Conservation (phyloP, 2,888 invertebrate species). For the Dendrolimus pini region DNA sequence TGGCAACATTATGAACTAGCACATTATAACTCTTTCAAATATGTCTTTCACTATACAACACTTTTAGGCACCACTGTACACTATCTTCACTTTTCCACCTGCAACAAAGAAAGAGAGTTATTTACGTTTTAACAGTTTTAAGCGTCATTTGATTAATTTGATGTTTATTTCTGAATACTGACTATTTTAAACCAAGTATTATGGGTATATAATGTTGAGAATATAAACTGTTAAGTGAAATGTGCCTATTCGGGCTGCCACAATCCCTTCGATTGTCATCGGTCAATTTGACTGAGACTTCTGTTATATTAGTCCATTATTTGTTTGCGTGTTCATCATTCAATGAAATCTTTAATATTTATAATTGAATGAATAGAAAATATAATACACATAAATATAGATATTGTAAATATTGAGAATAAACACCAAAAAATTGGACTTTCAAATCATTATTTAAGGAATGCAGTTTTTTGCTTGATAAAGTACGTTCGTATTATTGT, state of each 20-base stretch:
- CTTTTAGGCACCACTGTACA: slow-evolving; percentile 18
- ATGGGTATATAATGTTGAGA: background rate
- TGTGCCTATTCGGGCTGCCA: background rate
- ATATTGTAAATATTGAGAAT: no score
- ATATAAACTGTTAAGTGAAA: background rate
- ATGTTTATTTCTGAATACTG: background rate
- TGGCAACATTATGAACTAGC: slow-evolving; percentile 51
- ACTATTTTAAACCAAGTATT: background rate
- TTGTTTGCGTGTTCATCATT: no score
- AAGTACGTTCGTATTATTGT: no score
- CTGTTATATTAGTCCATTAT: no score
- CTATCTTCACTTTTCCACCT: slow-evolving; percentile 15
- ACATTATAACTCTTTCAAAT: slow-evolving; percentile 36
- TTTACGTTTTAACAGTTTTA: background rate
- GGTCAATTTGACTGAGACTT: no score
- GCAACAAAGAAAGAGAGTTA: slow-evolving; percentile 12
- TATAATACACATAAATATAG: no score
- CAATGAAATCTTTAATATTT: no score
- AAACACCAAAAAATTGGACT: no score
- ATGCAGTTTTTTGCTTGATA: no score
- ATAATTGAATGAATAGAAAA: no score
- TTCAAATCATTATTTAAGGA: no score
- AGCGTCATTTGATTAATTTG: no score
- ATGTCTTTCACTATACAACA: slow-evolving; percentile 8
- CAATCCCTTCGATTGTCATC: background rate